Conservation (phyloP, 2,888 invertebrate species). For the Meliscaeva auricollis region DNA sequence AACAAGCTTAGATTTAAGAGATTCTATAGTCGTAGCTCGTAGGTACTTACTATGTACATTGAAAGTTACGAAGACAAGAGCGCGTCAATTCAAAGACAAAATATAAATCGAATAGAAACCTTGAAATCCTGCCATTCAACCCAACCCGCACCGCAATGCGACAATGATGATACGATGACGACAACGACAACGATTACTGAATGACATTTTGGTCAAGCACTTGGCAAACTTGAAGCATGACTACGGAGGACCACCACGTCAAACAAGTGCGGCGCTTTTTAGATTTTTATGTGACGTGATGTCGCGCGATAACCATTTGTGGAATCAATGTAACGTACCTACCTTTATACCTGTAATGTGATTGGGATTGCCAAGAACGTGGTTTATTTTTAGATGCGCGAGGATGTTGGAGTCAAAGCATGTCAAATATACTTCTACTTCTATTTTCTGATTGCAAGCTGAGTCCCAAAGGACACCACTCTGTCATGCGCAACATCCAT, state of each 20-base stretch:
- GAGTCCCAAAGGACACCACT: slow-evolving; percentile 53
- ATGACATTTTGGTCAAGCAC: slow-evolving; percentile 70
- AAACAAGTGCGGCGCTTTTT: slow-evolving; percentile 72
- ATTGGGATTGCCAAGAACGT: slow-evolving; percentile 34
- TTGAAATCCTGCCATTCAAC: slow-evolving; percentile 75
- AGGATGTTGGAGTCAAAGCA: slow-evolving; percentile 38
- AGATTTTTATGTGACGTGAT: slow-evolving; percentile 71
- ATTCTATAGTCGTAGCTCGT: no score
- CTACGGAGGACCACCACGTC: slow-evolving; percentile 45
- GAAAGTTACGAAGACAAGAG: slow-evolving; percentile 40
- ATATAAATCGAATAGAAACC: slow-evolving; percentile 53
- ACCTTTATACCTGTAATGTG: neutral
- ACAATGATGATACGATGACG: neutral
- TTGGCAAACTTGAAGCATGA: slow-evolving; percentile 62
- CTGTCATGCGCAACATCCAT: slow-evolving; percentile 36
- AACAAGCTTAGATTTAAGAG: slow-evolving; percentile 4
- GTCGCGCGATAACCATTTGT: slow-evolving; percentile 72
- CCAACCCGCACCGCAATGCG: slow-evolving; percentile 4
- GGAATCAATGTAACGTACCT: slow-evolving; percentile 32
- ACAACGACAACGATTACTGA: slow-evolving; percentile 60
- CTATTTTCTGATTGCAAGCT: slow-evolving; percentile 35
- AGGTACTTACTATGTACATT: no score
- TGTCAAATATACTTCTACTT: slow-evolving; percentile 58
- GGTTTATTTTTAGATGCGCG: slow-evolving; percentile 33
- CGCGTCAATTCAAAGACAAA: slow-evolving; percentile 43